Evolutionary conservation across 2,888 invertebrate genomes (phyloP).

Genomic region (Amiota minor): DNA sequence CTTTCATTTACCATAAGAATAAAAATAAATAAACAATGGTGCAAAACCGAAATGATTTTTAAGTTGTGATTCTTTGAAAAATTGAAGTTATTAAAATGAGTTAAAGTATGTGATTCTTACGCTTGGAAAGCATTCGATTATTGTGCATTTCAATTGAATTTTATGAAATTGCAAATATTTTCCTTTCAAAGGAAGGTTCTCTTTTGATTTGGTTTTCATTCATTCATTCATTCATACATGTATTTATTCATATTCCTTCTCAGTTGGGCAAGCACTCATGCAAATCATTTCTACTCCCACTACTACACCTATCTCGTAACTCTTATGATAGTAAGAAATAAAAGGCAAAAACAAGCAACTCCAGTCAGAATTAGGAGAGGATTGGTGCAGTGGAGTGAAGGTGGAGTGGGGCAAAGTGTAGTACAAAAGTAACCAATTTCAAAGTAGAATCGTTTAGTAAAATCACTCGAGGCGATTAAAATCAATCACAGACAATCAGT

Average conservation of each 20-base stretch:
- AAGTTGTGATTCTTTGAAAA: background rate
- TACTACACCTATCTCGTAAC: background rate
- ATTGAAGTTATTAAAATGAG: constrained; percentile 24
- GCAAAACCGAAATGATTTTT: background rate
- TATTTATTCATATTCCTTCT: constrained; percentile 21
- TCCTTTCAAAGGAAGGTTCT: background rate
- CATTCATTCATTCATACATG: constrained; percentile 21
- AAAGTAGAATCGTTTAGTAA: constrained; percentile 62
- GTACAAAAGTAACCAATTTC: constrained; percentile 63
- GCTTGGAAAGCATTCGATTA: constrained; percentile 48
- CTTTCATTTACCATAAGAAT: no score
- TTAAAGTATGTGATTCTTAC: constrained; percentile 44
- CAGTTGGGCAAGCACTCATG: constrained; percentile 12
- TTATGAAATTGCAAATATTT: constrained; percentile 47
- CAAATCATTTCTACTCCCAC: background rate
- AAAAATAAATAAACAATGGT: background rate
- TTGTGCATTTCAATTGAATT: constrained; percentile 53
- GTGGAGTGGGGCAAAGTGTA: background rate
- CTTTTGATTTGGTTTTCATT: background rate
- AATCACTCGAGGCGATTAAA: constrained; percentile 67
- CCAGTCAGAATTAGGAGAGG: background rate
- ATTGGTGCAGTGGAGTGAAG: background rate
- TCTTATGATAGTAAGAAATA: background rate
- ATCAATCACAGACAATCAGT: constrained; percentile 66
- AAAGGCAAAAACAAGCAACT: background rate